phyloP scores from a whole-genome alignment of 2,888 invertebrate genomes.

The Auanema freiburgensis region DNA sequence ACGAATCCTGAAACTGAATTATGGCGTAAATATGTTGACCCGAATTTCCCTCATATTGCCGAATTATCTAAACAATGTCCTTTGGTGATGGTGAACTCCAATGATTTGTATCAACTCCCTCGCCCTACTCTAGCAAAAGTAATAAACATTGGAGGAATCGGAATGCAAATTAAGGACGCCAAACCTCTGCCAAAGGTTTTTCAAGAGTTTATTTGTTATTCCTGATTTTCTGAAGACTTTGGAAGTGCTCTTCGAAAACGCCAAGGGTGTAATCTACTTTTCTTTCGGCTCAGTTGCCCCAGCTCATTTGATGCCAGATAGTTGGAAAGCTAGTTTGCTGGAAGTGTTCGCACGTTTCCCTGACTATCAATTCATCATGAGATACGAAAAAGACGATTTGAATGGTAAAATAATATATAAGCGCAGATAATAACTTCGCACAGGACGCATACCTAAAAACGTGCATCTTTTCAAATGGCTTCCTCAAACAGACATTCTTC shows the following conservation, averaged over 20 bases:
- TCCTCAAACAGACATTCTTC: conserved; percentile 48
- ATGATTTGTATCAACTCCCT: conserved; percentile 47
- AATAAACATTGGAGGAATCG: conserved; percentile 48
- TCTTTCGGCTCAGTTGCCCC: conserved; percentile 39
- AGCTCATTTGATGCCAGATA: conserved; percentile 19
- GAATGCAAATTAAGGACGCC: conserved; percentile 27
- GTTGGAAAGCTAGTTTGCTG: conserved; percentile 20
- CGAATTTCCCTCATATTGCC: conserved; percentile 42
- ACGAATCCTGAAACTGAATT: conserved; percentile 28
- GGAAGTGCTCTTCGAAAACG: conserved; percentile 22
- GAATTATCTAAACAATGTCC: conserved; percentile 23
- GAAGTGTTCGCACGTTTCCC: conserved; percentile 28
- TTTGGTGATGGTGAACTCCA: conserved; percentile 41
- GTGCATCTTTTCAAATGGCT: conserved; percentile 50
- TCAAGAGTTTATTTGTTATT: not conserved
- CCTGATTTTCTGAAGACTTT: conserved; percentile 19
- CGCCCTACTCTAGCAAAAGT: conserved; percentile 43
- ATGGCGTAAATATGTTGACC: conserved; percentile 32
- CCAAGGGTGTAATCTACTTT: conserved; percentile 29
- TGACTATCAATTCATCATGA: conserved; percentile 43
- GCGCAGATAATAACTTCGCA: not conserved
- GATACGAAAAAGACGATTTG: conserved; percentile 36
- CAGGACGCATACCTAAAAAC: conserved; percentile 25
- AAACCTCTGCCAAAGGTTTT: conserved; percentile 31
- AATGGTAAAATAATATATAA: conserved; percentile 1